Base-by-base conservation (phyloP, 1,140 invertebrate genomes). In the Apolygus lucorum region DNA sequence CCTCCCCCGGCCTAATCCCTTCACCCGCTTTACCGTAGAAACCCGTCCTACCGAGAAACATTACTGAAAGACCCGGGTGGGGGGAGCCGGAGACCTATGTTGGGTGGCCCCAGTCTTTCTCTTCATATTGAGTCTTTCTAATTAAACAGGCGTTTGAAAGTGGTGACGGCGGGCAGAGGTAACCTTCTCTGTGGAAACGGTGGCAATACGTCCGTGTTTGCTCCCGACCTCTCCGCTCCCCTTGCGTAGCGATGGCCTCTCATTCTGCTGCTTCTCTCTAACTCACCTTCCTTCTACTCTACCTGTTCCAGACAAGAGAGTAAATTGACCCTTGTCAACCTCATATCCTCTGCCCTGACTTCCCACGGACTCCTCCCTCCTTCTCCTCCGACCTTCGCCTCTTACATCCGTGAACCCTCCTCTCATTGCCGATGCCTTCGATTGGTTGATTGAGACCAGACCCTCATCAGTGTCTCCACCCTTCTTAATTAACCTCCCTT, bases 401-500 rank as follows among this genome's bases (percentile, higher is more conserved):
- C 11, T 22, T 8, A 17, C 34, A 17, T 49, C 34, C 17, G 8
- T 49, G 8, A 11, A 8, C 17, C 17, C 17, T 17, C 34, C 17
- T 49, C 34, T 49, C 34, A 17, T 17, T 49, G 34, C 11, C 54
- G 22, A 59, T 59, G 22, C 11, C 54, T 59, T 22, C 54, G 54
- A 59, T 59, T 59, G 54, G 54, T 24, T 59, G 54, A 59, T 59
- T 59, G 54, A 59, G 54, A 59, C 54, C 54, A 59, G 22, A n/a
- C 54, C 54, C 54, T 59, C 54, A 59, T 59, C 54, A 59, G 54
- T 4, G 8, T 59, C 54, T 24, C 8, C 54, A 59, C 54, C 54
- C 54, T 59, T 59, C 54, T 59, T 59, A 59, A 59, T 59, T 59
- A 59, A 59, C 54, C 54, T 59, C 54, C 54, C 54, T 59, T 59